phyloP scores from a whole-genome alignment of 2,797 vertebrate species.

The Rhodeus uyekii region DNA sequence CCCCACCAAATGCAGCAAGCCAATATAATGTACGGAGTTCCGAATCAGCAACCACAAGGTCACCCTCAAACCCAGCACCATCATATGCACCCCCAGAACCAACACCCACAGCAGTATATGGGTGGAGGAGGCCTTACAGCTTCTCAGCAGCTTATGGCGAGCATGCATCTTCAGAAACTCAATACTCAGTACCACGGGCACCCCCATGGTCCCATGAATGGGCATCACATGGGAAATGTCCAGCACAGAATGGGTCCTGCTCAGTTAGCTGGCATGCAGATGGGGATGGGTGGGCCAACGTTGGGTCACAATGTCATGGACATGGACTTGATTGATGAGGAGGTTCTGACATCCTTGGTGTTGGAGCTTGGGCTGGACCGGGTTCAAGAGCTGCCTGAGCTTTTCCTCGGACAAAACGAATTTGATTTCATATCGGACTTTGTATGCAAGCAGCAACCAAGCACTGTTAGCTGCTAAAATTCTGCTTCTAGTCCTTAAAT shows the following conservation, averaged over 20 bases:
- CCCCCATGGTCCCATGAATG: slow-evolving; percentile 71
- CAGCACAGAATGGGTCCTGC: slow-evolving; percentile 79
- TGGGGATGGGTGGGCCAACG: slow-evolving; percentile 75
- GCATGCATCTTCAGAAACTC: slow-evolving; percentile 93
- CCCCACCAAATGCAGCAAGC: slow-evolving; percentile 80
- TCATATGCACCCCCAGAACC: slow-evolving; percentile 71
- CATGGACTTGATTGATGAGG: slow-evolving; percentile 94
- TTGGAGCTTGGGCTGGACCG: slow-evolving; percentile 93
- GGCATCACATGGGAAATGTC: slow-evolving; percentile 73
- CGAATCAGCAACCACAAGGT: slow-evolving; percentile 65
- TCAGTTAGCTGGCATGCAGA: slow-evolving; percentile 78
- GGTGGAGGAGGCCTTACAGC: slow-evolving; percentile 65
- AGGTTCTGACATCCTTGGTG: slow-evolving; percentile 91
- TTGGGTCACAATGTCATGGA: slow-evolving; percentile 85
- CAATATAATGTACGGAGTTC: slow-evolving; percentile 81
- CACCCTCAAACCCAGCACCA: slow-evolving; percentile 67
- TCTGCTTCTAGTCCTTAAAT: slow-evolving; percentile 34
- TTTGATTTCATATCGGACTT: slow-evolving; percentile 96
- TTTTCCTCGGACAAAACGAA: slow-evolving; percentile 96
- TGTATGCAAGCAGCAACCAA: slow-evolving; percentile 92
- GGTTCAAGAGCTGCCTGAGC: slow-evolving; percentile 93
- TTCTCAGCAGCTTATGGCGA: slow-evolving; percentile 87
- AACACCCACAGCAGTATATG: slow-evolving; percentile 78
- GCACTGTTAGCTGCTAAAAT: slow-evolving; percentile 90
- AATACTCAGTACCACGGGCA: slow-evolving; percentile 90